Base-by-base conservation (phyloP, 2,888 invertebrate species). In the Muschampia plurimacula region DNA sequence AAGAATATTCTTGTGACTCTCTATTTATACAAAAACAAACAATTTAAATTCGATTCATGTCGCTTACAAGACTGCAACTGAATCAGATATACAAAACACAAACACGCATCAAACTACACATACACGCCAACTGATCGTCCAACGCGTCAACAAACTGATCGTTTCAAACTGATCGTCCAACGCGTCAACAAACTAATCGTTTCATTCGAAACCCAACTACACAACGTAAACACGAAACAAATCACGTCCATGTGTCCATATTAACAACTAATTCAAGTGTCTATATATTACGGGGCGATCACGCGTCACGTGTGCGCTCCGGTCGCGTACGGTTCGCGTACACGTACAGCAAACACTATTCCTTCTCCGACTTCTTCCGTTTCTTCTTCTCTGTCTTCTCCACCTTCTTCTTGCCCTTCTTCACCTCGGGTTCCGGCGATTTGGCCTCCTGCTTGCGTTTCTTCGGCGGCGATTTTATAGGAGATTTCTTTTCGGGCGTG, bases 331-430 rank as follows among this genome's bases (percentile, higher is more conserved):
- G 81, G 79, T 86, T 89, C 74, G 84, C 87, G 79, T 90, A 93
- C 78, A 92, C 90, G 77, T 89, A 85, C 77, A 88, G 80, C 76
- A 92, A 91, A 89, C 93, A 92, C 93, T 93, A 93, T 81, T 93
- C 92, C 74, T 92, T 94, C 81, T 91, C 92, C 0, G 87, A 87
- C 82, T 89, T 93, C 88, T 87, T 95, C 78, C 82, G 80, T 60
- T 83, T 86, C 75, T 79, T 81, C 83, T 86, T 86, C 69, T 85
- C 85, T 28, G 80, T 80, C 79, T 84, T 84, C 62, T 82, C 82
- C 5, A 77, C 63, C 52, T 82, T 84, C 70, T 83, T 84, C 77
- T 84, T 84, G 36, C 79, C 80, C 74, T 81, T 82, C 77, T 80
- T 86, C 74, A 85, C 79, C 70, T 89, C 88, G 22, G 83, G 79